Conservation (phyloP, 2,113 vertebrate species). For the Rafetus swinhoei region DNA sequence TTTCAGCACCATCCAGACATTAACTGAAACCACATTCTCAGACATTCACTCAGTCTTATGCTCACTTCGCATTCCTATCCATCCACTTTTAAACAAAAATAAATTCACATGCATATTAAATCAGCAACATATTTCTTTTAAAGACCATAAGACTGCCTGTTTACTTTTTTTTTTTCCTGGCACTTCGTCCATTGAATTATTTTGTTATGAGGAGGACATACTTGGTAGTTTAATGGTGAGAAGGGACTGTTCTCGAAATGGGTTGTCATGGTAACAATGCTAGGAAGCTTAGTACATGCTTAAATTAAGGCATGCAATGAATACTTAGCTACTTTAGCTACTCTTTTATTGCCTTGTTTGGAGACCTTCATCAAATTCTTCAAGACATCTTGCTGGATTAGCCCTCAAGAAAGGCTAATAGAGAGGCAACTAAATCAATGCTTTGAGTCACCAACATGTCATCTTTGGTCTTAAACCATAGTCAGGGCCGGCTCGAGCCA, state of each 20-base stretch:
- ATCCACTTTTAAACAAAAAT: constrained; percentile 63
- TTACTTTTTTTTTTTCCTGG: constrained; percentile 59
- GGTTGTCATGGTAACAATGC: constrained; percentile 61
- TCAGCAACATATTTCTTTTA: constrained; percentile 26
- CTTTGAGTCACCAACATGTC: constrained; percentile 45
- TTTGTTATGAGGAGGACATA: constrained; percentile 53
- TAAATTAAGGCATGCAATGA: constrained; percentile 52
- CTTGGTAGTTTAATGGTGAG: constrained; percentile 66
- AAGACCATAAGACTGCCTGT: constrained; percentile 41
- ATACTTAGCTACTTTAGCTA: constrained; percentile 52
- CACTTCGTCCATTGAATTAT: constrained; percentile 57
- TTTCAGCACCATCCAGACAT: neutral
- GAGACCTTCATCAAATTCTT: constrained; percentile 43
- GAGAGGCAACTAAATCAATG: neutral
- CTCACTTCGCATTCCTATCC: constrained; percentile 43
- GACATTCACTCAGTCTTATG: neutral
- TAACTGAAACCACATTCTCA: constrained; percentile 34
- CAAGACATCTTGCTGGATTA: constrained; percentile 17
- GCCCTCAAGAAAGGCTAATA: neutral
- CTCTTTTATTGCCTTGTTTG: constrained; percentile 69
- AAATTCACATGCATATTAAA: neutral
- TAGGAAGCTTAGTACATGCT: constrained; percentile 49
- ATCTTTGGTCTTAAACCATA: neutral
- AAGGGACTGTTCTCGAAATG: constrained; percentile 63
- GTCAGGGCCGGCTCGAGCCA: neutral